These are phyloP conservation scores for Lineus longissimus DNA, from an alignment of 1,140 invertebrate genomes.

Conservation along the genomic window DNA sequence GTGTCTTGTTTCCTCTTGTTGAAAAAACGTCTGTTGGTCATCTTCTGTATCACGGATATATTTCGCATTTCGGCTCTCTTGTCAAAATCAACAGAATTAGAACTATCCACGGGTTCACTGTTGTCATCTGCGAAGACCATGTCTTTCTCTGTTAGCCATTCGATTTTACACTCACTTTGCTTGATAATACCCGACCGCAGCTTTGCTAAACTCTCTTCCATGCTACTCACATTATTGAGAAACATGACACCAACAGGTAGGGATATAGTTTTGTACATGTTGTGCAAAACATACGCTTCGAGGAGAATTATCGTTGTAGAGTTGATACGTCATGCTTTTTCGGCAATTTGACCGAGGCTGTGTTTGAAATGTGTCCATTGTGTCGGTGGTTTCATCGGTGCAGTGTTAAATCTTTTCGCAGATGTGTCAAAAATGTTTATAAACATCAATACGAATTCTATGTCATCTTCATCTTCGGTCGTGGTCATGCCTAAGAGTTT, in stretches of 20 bases:
- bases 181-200: neutral
- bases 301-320: neutral
- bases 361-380: neutral
- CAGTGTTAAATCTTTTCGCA: neutral
- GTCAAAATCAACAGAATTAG: constrained; percentile 3
- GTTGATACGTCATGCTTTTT: neutral
- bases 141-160: constrained; percentile 1
- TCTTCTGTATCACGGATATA: neutral
- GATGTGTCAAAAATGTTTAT: neutral
- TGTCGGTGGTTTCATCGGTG: neutral
- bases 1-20: constrained; percentile 2
- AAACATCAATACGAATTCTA: constrained; percentile 3
- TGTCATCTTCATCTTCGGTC: neutral
- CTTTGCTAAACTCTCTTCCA: neutral
- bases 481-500: neutral
- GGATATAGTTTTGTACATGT: neutral
- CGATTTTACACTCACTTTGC: constrained; percentile 6
- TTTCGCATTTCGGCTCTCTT: constrained; percentile 3
- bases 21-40: constrained; percentile 3
- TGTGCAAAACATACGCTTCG: neutral
- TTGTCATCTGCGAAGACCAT: neutral
- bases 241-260: constrained; percentile 1
- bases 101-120: neutral
- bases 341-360: constrained; percentile 1
- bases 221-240: neutral